Conservation (phyloP, 2,888 invertebrate genomes). For the Neoscelio sp. region DNA sequence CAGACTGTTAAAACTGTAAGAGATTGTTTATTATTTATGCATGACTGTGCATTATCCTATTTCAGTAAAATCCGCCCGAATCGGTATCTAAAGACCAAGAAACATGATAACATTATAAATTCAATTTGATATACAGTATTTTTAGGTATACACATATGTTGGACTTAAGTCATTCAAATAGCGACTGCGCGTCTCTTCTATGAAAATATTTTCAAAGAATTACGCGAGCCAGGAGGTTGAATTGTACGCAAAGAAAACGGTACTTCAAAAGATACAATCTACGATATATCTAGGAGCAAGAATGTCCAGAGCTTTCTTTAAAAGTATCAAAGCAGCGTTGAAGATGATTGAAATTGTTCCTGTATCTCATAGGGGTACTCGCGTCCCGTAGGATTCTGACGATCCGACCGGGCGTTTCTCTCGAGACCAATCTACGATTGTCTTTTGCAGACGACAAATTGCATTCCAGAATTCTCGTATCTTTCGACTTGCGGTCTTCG, state of each 20-base stretch:
- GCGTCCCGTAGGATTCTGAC: constrained; percentile 52
- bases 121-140: no score
- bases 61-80: no score
- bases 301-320: constrained; percentile 78
- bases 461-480: constrained; percentile 77
- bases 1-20: no score
- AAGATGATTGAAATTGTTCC: constrained; percentile 81
- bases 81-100: no score
- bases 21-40: no score
- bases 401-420: constrained; percentile 64
- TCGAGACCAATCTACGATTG: constrained; percentile 76
- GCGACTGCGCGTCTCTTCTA: constrained; percentile 6
- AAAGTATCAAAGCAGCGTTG: constrained; percentile 79
- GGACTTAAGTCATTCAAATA: constrained; percentile 14
- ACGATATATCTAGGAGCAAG: constrained; percentile 61
- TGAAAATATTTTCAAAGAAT: constrained; percentile 47
- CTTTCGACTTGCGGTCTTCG: constrained; percentile 71
- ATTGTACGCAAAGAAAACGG: constrained; percentile 51
- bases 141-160: no score
- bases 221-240: constrained; percentile 11
- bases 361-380: constrained; percentile 67
- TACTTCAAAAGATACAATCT: constrained; percentile 63
- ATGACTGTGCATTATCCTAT: no score
- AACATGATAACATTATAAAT: no score
- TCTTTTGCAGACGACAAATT: constrained; percentile 77